Evolutionary conservation across 2,113 vertebrate genomes (phyloP), one percentile per base, ranked within the genome.

Genomic region (Hyperopisus bebe): DNA sequence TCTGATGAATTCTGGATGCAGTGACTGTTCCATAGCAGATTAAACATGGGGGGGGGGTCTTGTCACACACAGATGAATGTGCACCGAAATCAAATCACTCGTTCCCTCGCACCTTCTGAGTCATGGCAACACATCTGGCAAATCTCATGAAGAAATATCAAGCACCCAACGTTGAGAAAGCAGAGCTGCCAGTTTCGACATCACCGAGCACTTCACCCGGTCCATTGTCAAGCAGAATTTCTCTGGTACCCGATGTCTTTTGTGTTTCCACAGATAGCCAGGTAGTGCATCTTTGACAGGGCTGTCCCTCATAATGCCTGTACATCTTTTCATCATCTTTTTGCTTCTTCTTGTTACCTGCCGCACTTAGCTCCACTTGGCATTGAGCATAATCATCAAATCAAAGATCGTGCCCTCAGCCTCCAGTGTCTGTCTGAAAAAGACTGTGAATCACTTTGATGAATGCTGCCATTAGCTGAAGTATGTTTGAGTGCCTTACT

Each of bases 141-240:
- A 89, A 93, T 92, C 90, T 66, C 89, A 3, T n/a, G 0, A 53
- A 46, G 1, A 89, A 93, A 92, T 91, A 90, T 90, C 91, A 92
- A 66, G 58, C 11, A 47, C 51, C 62, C 50, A 44, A 31, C 6
- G 1, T n/a, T 27, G 31, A 87, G 11, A 58, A 58, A 19, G 5
- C 35, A 3, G 27, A 35, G 27, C 5, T 5, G 51, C 50, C 21
- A 51, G 8, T 10, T 19, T 62, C 39, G 8, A 9, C 27, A 31
- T 55, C 39, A 0, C 35, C 1, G 5, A 77, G 31, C 50, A 66
- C 42, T 17, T 88, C 46, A n/a, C 42, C n/a, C 3, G 19, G 77
- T 46, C 77, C 58, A 62, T 88, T 88, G 85, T 35, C 11, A 7
- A 88, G 89, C 21, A 35, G n/a, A 55, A 27, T 31, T 48, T 39